These are phyloP conservation scores for Nasonia longicornis DNA, from an alignment of 1,140 invertebrate species.

Conservation along the genomic window DNA sequence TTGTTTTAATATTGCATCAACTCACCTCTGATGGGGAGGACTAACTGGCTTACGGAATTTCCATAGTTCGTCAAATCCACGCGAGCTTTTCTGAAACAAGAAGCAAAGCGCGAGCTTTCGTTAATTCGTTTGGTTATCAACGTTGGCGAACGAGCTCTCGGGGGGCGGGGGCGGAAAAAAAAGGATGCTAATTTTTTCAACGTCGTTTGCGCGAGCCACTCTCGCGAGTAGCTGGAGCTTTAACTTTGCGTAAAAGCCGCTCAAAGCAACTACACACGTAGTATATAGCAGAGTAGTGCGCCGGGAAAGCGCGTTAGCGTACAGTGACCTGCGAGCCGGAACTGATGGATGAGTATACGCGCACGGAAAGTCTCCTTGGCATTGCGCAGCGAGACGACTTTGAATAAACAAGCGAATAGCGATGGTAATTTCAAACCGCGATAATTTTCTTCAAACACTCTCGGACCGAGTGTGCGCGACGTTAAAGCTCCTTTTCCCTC, in stretches of 20 bases:
- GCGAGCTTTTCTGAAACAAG: slow-evolving; percentile 48
- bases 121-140: no score
- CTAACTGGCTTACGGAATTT: slow-evolving; percentile 35
- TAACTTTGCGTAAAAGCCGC: not conserved
- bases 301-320: not conserved
- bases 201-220: slow-evolving; percentile 16
- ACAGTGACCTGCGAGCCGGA: not conserved
- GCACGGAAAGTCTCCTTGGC: not conserved
- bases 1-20: slow-evolving; percentile 19
- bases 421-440: no score
- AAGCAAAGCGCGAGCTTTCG: not conserved
- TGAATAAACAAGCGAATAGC: not conserved
- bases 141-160: no score
- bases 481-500: not conserved
- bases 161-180: not conserved
- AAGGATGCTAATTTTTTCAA: slow-evolving; percentile 27
- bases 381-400: not conserved
- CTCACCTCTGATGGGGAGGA: slow-evolving; percentile 49
- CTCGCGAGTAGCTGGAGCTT: not conserved
- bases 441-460: no score
- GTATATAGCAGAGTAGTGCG: no score
- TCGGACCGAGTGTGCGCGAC: no score
- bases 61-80: slow-evolving; percentile 54
- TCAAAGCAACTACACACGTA: no score
- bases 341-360: not conserved